These are phyloP conservation scores for Trissonchulus latispiculum DNA, from an alignment of 2,888 invertebrate genomes.

Conservation along the genomic window DNA sequence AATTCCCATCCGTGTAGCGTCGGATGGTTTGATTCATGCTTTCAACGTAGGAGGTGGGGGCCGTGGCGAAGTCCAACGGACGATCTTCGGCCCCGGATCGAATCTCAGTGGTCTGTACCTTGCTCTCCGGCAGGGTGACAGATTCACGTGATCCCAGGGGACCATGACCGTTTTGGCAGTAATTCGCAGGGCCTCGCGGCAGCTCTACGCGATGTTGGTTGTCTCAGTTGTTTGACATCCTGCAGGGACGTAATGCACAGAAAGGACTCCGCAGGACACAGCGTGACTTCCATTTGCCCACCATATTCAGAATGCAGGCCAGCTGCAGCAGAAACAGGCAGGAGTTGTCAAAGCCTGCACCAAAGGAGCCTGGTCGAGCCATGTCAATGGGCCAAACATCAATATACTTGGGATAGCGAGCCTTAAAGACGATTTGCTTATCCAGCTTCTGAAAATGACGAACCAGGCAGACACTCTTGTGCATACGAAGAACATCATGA, in stretches of 20 bases:
- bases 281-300: constrained; percentile 72
- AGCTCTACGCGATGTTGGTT: constrained; percentile 52
- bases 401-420: constrained; percentile 58
- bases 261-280: constrained; percentile 63
- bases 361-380: constrained; percentile 60
- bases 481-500: constrained; percentile 73
- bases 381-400: constrained; percentile 97
- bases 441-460: constrained; percentile 76
- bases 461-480: constrained; percentile 86
- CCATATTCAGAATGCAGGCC: constrained; percentile 64
- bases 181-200: constrained; percentile 71
- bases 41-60: constrained; percentile 34
- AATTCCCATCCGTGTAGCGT: constrained; percentile 46
- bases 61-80: constrained; percentile 31
- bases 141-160: constrained; percentile 51
- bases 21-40: constrained; percentile 17
- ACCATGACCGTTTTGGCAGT: constrained; percentile 62
- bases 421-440: constrained; percentile 58
- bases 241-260: constrained; percentile 57
- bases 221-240: constrained; percentile 39
- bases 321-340: constrained; percentile 88
- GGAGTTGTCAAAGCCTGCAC: constrained; percentile 66
- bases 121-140: too few relatives aligned
- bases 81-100: too few relatives aligned
- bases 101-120: too few relatives aligned